Conservation (phyloP, 1,140 invertebrate species). For the Coenobita brevimanus region DNA sequence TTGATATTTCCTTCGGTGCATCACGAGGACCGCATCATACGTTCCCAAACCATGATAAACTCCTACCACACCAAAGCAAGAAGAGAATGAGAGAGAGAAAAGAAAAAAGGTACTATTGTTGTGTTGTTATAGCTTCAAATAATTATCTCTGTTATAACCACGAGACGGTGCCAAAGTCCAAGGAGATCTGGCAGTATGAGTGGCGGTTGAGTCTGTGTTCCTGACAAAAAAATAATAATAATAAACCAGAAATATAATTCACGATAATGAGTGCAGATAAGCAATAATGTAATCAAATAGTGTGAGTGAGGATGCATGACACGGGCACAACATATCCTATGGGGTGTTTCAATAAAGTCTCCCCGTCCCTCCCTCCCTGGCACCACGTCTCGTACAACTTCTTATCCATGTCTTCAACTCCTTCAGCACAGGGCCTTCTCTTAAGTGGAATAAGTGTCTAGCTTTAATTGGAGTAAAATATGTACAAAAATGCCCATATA, state of each 20-base stretch:
- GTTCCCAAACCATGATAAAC: constrained; percentile 49
- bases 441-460: too few relatives aligned
- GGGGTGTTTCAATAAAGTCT: constrained; percentile 45
- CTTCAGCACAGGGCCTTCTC: too few relatives aligned
- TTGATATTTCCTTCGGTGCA: constrained; percentile 46
- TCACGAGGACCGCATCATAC: constrained; percentile 46
- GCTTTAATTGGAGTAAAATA: too few relatives aligned
- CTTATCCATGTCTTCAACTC: too few relatives aligned
- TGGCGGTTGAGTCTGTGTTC: constrained; percentile 60
- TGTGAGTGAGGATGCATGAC: constrained; percentile 53
- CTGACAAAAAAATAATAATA: constrained; percentile 35
- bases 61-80: constrained; percentile 49
- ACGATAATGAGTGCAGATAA: constrained; percentile 16
- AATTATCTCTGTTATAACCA: constrained; percentile 58
- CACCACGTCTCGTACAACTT: too few relatives aligned
- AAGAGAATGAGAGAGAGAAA: too few relatives aligned
- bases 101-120: constrained; percentile 47
- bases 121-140: constrained; percentile 64
- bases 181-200: constrained; percentile 60
- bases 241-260: not conserved
- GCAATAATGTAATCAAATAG: constrained; percentile 61
- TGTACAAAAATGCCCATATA: too few relatives aligned
- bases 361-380: constrained; percentile 38
- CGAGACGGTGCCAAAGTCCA: constrained; percentile 66
- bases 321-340: constrained; percentile 63